Evolutionary conservation across 2,797 vertebrate species (phyloP).

Genomic region (Epinephelus awoara): DNA sequence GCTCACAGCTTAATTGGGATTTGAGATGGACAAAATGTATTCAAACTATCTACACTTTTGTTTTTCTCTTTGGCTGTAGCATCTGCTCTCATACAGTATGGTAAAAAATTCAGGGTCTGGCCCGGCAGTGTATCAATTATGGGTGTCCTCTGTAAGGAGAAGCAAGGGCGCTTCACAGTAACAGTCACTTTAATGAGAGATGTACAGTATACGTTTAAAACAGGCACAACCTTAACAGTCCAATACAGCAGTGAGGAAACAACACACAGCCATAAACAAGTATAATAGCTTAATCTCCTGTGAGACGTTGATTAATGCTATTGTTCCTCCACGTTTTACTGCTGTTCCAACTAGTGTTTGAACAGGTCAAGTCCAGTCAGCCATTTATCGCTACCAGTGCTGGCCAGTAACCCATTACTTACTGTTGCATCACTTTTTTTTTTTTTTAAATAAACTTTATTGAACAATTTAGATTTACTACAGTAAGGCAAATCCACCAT

Average conservation of each 20-base stretch:
- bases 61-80: not conserved
- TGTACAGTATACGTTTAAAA: slow-evolving; percentile 5
- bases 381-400: no score
- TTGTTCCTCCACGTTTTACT: not conserved
- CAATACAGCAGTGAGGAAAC: not conserved
- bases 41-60: not conserved
- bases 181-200: slow-evolving; percentile 11
- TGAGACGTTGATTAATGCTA: not conserved
- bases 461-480: no score
- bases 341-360: not conserved
- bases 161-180: slow-evolving; percentile 31
- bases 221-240: not conserved
- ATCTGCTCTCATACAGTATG: slow-evolving; percentile 37
- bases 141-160: slow-evolving; percentile 26
- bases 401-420: no score
- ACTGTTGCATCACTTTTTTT: no score
- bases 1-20: not conserved
- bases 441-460: no score
- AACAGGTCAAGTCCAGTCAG: no score
- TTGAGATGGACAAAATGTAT: not conserved
- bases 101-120: slow-evolving; percentile 26
- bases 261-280: not conserved
- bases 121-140: slow-evolving; percentile 35
- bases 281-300: not conserved
- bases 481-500: no score